Evolutionary conservation across 2,797 vertebrate species (phyloP).

Genomic region (Anomalospiza imberbis): DNA sequence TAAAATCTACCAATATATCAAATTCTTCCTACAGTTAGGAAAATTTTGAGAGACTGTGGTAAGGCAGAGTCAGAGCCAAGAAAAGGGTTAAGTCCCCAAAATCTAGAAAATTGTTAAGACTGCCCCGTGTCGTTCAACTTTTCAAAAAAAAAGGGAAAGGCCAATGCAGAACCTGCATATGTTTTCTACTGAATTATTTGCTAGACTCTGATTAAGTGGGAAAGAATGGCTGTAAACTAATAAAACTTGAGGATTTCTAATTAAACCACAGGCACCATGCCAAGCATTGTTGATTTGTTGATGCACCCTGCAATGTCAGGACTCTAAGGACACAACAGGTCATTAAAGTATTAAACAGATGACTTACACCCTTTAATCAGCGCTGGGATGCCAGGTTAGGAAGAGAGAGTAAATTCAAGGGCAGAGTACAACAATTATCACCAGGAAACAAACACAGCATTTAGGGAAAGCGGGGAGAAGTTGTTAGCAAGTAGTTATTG

Average conservation of each 20-base stretch:
- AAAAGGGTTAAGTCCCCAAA: not conserved
- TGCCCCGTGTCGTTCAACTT: not conserved
- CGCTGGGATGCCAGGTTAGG: constrained; percentile 22
- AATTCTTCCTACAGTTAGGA: not conserved
- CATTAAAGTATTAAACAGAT: constrained; percentile 61
- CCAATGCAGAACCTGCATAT: not conserved
- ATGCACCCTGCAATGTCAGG: constrained; percentile 53
- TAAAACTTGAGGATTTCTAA: constrained; percentile 64
- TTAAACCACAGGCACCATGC: constrained; percentile 50
- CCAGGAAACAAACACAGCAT: constrained; percentile 15
- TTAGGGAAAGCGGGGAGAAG: constrained; percentile 24
- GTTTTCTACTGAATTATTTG: constrained; percentile 49
- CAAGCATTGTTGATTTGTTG: constrained; percentile 52
- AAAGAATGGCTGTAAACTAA: constrained; percentile 61
- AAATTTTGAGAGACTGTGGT: not conserved
- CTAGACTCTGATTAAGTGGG: constrained; percentile 52
- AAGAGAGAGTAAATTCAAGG: constrained; percentile 33
- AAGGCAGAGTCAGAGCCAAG: not conserved
- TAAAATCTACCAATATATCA: not conserved
- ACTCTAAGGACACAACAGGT: constrained; percentile 44
- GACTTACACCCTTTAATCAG: constrained; percentile 59
- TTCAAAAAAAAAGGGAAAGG: not conserved
- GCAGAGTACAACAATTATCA: constrained; percentile 52
- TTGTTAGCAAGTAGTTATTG: constrained; percentile 1
- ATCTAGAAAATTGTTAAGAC: not conserved